Evolutionary conservation across 1,140 invertebrate genomes (phyloP).

Genomic region (Sminthurides bifidus): DNA sequence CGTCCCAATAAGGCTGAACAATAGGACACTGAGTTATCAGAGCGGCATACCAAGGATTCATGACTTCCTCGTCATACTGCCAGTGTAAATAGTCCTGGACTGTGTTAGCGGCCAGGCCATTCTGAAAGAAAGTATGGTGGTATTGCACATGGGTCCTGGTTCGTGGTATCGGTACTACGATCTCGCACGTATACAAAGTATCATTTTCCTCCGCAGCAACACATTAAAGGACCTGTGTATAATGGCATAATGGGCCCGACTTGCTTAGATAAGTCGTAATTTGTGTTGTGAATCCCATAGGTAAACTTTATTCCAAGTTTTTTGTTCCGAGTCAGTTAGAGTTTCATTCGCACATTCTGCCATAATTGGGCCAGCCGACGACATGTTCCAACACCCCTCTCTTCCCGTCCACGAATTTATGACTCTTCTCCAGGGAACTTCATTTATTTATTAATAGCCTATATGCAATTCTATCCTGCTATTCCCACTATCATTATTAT

Average conservation of each 20-base stretch:
- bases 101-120: too few relatives aligned
- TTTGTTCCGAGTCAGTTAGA: constrained; percentile 25
- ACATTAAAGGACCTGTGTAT: too few relatives aligned
- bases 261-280: constrained; percentile 31
- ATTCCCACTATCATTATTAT: constrained; percentile 20
- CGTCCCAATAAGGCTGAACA: too few relatives aligned
- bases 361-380: constrained; percentile 29
- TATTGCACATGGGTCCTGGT: too few relatives aligned
- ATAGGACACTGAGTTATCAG: too few relatives aligned
- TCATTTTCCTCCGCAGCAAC: too few relatives aligned
- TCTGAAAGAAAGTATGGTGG: too few relatives aligned
- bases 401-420: constrained; percentile 30
- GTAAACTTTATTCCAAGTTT: constrained; percentile 31
- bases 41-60: too few relatives aligned
- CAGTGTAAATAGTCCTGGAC: too few relatives aligned
- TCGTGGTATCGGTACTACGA: too few relatives aligned
- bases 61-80: too few relatives aligned
- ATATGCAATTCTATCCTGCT: constrained; percentile 29
- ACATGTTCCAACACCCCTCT: constrained; percentile 21
- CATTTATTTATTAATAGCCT: constrained; percentile 34
- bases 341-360: constrained; percentile 28
- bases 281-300: constrained; percentile 30
- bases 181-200: too few relatives aligned
- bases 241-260: constrained; percentile 25
- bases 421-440: constrained; percentile 28